Evolutionary conservation across 1,140 invertebrate species (phyloP).

Genomic region (Probaryconus sp.): DNA sequence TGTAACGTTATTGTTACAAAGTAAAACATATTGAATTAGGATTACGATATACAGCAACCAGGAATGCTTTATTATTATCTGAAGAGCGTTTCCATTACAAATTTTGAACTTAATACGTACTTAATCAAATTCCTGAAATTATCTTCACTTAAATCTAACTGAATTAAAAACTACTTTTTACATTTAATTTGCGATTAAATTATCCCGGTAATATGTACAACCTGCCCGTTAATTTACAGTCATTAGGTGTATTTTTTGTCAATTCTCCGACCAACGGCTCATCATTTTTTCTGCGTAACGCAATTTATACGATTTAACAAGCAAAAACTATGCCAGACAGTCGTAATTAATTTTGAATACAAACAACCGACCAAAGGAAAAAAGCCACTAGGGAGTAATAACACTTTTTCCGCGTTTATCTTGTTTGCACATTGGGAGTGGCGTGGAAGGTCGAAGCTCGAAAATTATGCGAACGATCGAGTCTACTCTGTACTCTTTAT

Average conservation of each 20-base stretch:
- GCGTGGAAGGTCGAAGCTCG: background rate
- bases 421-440: background rate
- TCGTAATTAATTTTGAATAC: conserved; percentile 38
- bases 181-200: too few species aligned
- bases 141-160: too few species aligned
- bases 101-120: too few species aligned
- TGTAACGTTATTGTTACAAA: too few species aligned
- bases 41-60: too few species aligned
- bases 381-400: conserved; percentile 4
- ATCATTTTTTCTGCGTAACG: conserved; percentile 19
- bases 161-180: too few species aligned
- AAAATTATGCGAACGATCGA: conserved; percentile 6
- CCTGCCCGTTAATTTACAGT: conserved; percentile 4
- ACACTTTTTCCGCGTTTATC: conserved; percentile 3
- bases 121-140: too few species aligned
- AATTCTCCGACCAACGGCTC: conserved; percentile 1
- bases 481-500: background rate
- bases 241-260: conserved; percentile 7
- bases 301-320: conserved; percentile 17
- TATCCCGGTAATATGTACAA: too few species aligned
- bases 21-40: too few species aligned
- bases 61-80: too few species aligned
- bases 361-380: background rate
- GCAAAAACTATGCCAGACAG: conserved; percentile 12
- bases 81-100: too few species aligned